Conservation (phyloP, 1,140 invertebrate genomes). For the Drosophila neocordata region DNA sequence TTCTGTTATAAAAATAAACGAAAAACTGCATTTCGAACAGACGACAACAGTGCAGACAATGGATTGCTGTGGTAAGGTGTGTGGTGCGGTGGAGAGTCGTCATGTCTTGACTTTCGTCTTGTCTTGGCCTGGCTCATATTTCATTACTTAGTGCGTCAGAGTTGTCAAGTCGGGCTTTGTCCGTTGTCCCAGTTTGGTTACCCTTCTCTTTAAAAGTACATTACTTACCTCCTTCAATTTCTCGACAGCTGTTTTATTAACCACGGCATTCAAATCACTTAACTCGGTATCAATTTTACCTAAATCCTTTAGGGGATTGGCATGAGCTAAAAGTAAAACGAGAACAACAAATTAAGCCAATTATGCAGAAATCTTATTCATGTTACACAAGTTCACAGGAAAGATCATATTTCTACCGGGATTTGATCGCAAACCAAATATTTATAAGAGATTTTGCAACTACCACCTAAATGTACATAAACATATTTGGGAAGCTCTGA, state of each 20-base stretch:
- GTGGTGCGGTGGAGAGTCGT: not conserved
- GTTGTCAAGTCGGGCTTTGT: conserved; percentile 36
- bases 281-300: conserved; percentile 27
- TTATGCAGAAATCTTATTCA: conserved; percentile 42
- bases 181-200: conserved; percentile 42
- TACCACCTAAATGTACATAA: conserved; percentile 39
- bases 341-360: conserved; percentile 31
- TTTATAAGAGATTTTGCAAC: conserved; percentile 33
- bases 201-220: conserved; percentile 18
- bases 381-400: conserved; percentile 14
- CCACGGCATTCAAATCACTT: conserved; percentile 52
- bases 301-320: conserved; percentile 58
- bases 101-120: not conserved
- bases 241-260: conserved; percentile 71
- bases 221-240: conserved; percentile 50
- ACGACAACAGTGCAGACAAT: conserved; percentile 9
- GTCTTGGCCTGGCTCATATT: conserved; percentile 50
- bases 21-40: conserved; percentile 35
- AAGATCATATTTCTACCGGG: conserved; percentile 22
- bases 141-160: conserved; percentile 54
- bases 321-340: conserved; percentile 44
- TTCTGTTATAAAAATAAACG: conserved; percentile 69
- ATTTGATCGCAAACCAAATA: conserved; percentile 38
- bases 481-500: not conserved
- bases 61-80: not conserved